A percentile compares a stretch with the other conserved stretches of the same genome.
phyloP scores from a whole-genome alignment of 2,888 invertebrate species.

The Clivina fossor region DNA sequence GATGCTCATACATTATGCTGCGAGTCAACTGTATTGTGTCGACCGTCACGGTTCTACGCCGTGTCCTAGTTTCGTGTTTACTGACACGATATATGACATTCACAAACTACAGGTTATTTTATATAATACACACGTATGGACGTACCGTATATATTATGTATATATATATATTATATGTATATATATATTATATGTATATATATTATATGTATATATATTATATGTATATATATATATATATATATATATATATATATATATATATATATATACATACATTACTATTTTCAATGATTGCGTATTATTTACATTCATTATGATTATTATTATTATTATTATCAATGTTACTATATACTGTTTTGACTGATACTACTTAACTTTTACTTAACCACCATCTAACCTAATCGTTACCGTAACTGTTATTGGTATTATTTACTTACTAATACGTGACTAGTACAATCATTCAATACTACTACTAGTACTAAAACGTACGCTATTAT shows the following conservation, averaged over 20 bases:
- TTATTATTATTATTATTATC: conserved; percentile 30
- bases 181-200: too few species aligned
- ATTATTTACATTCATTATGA: conserved; percentile 34
- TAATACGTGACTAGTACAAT: conserved; percentile 9
- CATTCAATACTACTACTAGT: conserved; percentile 16
- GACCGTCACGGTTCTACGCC: conserved; percentile 47
- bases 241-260: conserved; percentile 31
- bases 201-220: too few species aligned
- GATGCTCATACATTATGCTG: conserved; percentile 43
- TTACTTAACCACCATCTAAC: conserved; percentile 1
- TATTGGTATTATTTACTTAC: conserved; percentile 21
- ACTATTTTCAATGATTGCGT: conserved; percentile 30
- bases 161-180: too few species aligned
- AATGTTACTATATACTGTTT: conserved; percentile 24
- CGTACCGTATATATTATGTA: conserved; percentile 37
- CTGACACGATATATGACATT: conserved; percentile 39
- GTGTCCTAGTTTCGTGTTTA: conserved; percentile 34
- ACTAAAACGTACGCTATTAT: conserved; percentile 18
- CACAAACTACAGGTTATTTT: conserved; percentile 33
- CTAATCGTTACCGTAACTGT: conserved; percentile 19
- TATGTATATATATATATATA: conserved; percentile 37
- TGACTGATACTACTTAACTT: conserved; percentile 11
- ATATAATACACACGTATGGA: conserved; percentile 33
- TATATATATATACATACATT: too few species aligned
- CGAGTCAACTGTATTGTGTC: conserved; percentile 54